Conservation (phyloP, 2,113 vertebrate genomes). For the Dendrocopos noguchii region DNA sequence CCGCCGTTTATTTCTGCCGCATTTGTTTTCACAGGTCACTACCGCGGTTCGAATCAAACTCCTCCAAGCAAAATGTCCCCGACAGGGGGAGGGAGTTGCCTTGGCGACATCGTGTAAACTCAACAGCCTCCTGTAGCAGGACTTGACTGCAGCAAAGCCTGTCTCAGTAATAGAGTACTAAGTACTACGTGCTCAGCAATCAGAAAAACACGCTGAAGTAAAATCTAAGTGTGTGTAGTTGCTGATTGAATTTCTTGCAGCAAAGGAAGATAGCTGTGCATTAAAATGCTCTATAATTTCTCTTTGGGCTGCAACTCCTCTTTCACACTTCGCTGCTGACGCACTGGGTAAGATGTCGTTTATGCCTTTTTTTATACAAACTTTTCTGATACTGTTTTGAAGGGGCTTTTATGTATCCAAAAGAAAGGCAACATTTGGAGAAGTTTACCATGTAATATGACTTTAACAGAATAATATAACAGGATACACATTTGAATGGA, state of each 20-base stretch:
- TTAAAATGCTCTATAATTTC: neutral
- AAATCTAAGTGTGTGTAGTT: neutral
- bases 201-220: neutral
- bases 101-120: slow-evolving; percentile 67
- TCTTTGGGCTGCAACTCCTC: neutral
- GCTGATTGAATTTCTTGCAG: neutral
- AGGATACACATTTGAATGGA: neutral
- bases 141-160: neutral
- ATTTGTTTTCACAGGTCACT: slow-evolving; percentile 11
- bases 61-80: neutral
- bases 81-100: slow-evolving; percentile 36
- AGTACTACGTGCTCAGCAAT: neutral
- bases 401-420: rapidly evolving
- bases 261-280: neutral
- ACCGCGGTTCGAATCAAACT: neutral
- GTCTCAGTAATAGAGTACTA: neutral
- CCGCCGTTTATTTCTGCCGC: neutral
- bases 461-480: neutral
- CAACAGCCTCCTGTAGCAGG: neutral
- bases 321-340: neutral
- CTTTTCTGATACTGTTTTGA: neutral
- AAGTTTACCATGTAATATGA: neutral
- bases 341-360: slow-evolving; percentile 46
- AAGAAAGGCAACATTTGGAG: neutral
- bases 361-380: neutral